A percentile compares a stretch with the other conserved stretches of the same genome.
These are phyloP conservation scores for Lottia scabra DNA, from an alignment of 2,888 invertebrate species.

Conservation along the genomic window DNA sequence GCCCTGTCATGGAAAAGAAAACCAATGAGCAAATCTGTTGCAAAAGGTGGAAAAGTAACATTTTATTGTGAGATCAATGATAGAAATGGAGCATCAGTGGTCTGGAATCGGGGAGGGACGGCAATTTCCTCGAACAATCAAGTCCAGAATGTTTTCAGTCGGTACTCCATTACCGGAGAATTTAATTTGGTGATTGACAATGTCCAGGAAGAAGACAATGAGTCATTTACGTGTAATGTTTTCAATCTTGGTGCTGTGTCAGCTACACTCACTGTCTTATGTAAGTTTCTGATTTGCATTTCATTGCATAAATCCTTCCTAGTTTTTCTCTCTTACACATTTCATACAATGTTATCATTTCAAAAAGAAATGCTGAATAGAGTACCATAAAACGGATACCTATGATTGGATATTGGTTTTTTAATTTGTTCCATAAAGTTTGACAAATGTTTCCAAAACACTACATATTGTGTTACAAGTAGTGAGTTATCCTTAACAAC, in stretches of 20 bases:
- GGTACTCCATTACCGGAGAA: constrained; percentile 34
- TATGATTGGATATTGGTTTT: too few species aligned
- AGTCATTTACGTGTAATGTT: constrained; percentile 39
- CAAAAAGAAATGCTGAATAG: too few species aligned
- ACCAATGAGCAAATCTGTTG: constrained; percentile 11
- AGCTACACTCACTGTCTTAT: constrained; percentile 40
- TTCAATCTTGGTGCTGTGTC: constrained; percentile 34
- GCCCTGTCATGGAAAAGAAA: constrained; percentile 21
- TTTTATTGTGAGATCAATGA: constrained; percentile 35
- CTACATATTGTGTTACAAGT: too few species aligned
- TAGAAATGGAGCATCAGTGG: constrained; percentile 6
- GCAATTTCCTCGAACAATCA: constrained; percentile 38
- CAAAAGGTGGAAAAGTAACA: constrained; percentile 32
- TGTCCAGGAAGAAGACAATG: constrained; percentile 38
- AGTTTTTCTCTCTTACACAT: too few species aligned
- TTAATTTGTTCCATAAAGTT: too few species aligned
- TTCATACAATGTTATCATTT: too few species aligned
- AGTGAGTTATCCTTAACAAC: too few species aligned
- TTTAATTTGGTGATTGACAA: constrained; percentile 41
- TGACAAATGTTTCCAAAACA: too few species aligned
- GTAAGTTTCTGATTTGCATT: constrained; percentile 29
- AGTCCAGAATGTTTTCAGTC: constrained; percentile 16
- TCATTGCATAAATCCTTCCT: too few species aligned
- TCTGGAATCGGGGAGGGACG: constrained; percentile 36
- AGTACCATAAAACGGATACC: too few species aligned